Conservation (phyloP, 2,113 vertebrate genomes). For the Menura novaehollandiae region DNA sequence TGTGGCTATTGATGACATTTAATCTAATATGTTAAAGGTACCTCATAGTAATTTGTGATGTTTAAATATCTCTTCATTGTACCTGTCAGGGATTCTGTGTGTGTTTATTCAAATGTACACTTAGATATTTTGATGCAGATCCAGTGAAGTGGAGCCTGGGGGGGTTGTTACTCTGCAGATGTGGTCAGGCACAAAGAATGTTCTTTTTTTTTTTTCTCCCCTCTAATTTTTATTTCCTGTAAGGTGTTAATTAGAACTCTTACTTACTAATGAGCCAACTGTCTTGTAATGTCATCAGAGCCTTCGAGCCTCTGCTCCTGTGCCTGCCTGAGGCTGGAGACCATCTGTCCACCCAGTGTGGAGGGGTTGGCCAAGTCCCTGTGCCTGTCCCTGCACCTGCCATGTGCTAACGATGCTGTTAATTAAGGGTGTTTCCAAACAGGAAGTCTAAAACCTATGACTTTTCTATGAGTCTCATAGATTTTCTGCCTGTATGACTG, state of each 20-base stretch:
- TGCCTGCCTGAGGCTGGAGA: background rate
- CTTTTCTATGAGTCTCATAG: background rate
- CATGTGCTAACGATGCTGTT: rapidly evolving
- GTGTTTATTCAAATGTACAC: background rate
- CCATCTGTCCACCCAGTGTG: background rate
- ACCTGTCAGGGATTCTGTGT: background rate
- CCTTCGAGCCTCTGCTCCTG: background rate
- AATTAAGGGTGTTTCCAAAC: background rate
- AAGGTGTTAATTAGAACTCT: background rate
- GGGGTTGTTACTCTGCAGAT: background rate
- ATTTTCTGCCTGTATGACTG: background rate
- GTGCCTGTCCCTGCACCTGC: background rate
- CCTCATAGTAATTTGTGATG: background rate
- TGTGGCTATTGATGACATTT: background rate
- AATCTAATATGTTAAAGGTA: background rate
- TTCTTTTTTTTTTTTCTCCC: background rate
- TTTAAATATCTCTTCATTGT: background rate
- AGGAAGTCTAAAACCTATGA: background rate
- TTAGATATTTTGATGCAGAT: background rate
- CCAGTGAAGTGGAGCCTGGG: rapidly evolving
- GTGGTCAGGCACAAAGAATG: rapidly evolving
- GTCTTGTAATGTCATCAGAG: background rate
- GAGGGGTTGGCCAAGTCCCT: background rate
- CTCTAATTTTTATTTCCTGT: background rate
- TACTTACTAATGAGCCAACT: background rate